Conservation (phyloP, 1,140 invertebrate genomes). For the Drosophila insularis region DNA sequence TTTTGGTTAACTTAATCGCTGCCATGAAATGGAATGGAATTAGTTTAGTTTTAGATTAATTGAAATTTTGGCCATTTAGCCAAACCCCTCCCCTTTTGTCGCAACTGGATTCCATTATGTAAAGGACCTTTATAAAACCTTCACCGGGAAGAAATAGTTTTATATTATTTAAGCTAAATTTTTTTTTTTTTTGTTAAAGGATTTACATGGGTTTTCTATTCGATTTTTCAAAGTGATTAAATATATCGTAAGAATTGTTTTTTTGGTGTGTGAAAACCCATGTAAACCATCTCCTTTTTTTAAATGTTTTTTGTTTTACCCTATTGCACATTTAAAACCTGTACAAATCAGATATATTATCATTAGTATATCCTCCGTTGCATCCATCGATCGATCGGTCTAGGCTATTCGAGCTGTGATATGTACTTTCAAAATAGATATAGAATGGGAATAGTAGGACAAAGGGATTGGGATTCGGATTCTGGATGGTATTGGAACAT, state of each 20-base stretch:
- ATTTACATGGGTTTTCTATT: not conserved
- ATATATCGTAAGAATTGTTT: too few relatives aligned
- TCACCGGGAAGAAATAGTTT: slow-evolving; percentile 8
- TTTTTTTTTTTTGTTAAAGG: not conserved
- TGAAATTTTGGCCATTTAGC: not conserved
- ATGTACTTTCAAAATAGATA: not conserved
- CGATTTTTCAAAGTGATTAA: not conserved
- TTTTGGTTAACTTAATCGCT: slow-evolving; percentile 24
- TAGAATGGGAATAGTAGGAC: not conserved
- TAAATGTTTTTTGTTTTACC: too few relatives aligned
- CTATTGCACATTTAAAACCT: slow-evolving; percentile 13
- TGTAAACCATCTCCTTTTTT: not conserved
- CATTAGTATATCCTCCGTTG: slow-evolving; percentile 9
- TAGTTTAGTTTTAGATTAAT: not conserved
- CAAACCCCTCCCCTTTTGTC: not conserved
- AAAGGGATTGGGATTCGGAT: slow-evolving; percentile 17
- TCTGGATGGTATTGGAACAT: slow-evolving; percentile 24
- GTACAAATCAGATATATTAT: slow-evolving; percentile 5
- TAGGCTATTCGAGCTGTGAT: slow-evolving; percentile 5
- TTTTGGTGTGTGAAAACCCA: not conserved
- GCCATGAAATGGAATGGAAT: slow-evolving; percentile 26
- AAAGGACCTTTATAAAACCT: not conserved
- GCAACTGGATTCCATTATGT: not conserved
- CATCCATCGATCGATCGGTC: not conserved
- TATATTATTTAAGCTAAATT: slow-evolving; percentile 4